A percentile compares a stretch with the other conserved stretches of the same genome.
Conservation (phyloP, 1,140 invertebrate genomes). For the Procambarus virginalis region DNA sequence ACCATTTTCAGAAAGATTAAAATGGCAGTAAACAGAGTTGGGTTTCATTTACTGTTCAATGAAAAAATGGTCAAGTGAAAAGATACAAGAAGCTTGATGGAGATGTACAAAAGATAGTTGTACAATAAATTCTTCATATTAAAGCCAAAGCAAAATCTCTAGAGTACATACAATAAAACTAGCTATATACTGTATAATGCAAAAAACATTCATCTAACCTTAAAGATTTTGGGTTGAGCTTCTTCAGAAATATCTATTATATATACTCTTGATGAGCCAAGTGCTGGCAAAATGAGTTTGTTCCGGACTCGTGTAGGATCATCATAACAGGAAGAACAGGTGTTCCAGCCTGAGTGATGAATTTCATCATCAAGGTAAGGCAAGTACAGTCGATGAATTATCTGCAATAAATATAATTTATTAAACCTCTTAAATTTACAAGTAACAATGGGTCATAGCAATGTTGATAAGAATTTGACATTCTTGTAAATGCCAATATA, state of each 20-base stretch:
- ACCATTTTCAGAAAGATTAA: too few relatives aligned
- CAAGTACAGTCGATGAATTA: conserved; percentile 89
- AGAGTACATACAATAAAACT: too few relatives aligned
- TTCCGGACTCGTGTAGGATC: conserved; percentile 66
- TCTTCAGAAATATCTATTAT: conserved; percentile 87
- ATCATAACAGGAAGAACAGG: conserved; percentile 78
- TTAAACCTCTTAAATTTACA: neutral
- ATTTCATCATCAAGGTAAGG: conserved; percentile 89
- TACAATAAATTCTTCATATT: too few relatives aligned
- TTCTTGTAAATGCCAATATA: too few relatives aligned
- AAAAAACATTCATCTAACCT: conserved; percentile 75
- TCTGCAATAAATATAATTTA: conserved; percentile 77
- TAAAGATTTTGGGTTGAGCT: conserved; percentile 79
- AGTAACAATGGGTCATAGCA: too few relatives aligned
- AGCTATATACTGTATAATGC: neutral
- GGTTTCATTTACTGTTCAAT: too few relatives aligned
- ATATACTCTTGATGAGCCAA: conserved; percentile 90
- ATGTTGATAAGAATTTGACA: too few relatives aligned
- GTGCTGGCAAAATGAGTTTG: conserved; percentile 85
- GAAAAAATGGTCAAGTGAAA: too few relatives aligned
- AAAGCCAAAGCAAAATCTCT: too few relatives aligned
- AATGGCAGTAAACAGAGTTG: too few relatives aligned
- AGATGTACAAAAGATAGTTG: too few relatives aligned
- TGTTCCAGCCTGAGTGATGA: conserved; percentile 97
- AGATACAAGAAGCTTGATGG: too few relatives aligned